Evolutionary conservation across 2,888 invertebrate species (phyloP).

Genomic region (Peribatodes rhomboidaria): DNA sequence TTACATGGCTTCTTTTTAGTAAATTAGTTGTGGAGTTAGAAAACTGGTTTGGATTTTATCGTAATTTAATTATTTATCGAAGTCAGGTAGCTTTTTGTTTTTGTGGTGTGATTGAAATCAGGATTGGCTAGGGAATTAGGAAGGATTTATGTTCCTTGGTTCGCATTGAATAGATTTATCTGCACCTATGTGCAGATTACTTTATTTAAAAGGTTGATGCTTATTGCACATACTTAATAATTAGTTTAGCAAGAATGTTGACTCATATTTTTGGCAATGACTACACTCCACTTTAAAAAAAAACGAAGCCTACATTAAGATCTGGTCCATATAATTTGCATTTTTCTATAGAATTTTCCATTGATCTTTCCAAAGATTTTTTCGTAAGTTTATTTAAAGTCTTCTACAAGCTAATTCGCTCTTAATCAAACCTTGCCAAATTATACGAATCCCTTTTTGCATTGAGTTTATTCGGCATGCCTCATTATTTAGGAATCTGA

Average conservation of each 20-base stretch:
- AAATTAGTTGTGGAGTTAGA: constrained; percentile 14
- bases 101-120: not conserved
- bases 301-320: no score
- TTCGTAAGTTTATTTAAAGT: not conserved
- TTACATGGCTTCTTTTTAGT: constrained; percentile 47
- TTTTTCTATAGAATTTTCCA: no score
- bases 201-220: no score
- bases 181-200: not conserved
- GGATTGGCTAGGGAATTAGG: no score
- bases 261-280: no score
- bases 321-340: no score
- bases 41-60: constrained; percentile 23
- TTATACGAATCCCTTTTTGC: constrained; percentile 29
- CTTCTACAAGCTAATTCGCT: constrained; percentile 10
- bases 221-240: no score
- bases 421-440: constrained; percentile 26
- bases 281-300: no score
- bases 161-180: not conserved
- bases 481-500: constrained; percentile 44
- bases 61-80: constrained; percentile 22
- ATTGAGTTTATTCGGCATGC: constrained; percentile 34
- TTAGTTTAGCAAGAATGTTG: no score
- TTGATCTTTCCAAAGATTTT: no score
- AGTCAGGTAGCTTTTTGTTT: not conserved
- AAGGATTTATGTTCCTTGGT: not conserved